Conservation (phyloP, 1,140 invertebrate species). For the Anoplophora glabripennis region DNA sequence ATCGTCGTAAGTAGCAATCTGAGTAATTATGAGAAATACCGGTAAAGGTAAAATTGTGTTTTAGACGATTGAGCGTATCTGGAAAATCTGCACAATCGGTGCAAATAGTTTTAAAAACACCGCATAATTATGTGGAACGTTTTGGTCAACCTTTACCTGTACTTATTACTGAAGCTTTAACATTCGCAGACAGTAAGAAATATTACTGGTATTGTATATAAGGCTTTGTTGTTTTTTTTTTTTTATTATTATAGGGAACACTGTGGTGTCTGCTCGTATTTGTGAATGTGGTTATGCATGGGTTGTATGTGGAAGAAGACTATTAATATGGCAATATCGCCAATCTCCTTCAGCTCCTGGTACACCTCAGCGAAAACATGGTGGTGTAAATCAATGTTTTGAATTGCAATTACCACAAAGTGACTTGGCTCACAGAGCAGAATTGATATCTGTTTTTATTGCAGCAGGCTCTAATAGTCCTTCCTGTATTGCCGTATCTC, state of each 20-base stretch:
- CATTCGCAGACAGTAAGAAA: conserved; percentile 69
- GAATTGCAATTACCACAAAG: conserved; percentile 87
- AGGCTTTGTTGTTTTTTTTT: too few relatives aligned
- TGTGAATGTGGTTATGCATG: conserved; percentile 61
- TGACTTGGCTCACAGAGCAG: conserved; percentile 88
- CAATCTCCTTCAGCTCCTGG: conserved; percentile 46
- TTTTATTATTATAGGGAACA: conserved; percentile 52
- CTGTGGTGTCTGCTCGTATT: conserved; percentile 54
- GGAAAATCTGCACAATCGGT: conserved; percentile 62
- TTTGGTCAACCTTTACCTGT: conserved; percentile 80
- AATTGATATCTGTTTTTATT: conserved; percentile 78
- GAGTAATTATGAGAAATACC: too few relatives aligned
- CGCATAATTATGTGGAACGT: conserved; percentile 66
- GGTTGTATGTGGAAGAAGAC: conserved; percentile 80
- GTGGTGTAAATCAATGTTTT: conserved; percentile 61
- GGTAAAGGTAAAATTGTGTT: too few relatives aligned
- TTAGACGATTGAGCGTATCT: conserved; percentile 57
- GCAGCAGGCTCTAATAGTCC: conserved; percentile 55
- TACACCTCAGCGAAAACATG: conserved; percentile 46
- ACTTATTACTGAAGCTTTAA: conserved; percentile 83
- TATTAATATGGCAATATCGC: conserved; percentile 86
- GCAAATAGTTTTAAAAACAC: conserved; percentile 68
- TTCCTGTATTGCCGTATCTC: conserved; percentile 87
- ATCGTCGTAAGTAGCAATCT: conserved; percentile 38
- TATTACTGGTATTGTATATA: conserved; percentile 28